Base-by-base conservation (phyloP, 2,888 invertebrate genomes). In the Synergus itoensis region DNA sequence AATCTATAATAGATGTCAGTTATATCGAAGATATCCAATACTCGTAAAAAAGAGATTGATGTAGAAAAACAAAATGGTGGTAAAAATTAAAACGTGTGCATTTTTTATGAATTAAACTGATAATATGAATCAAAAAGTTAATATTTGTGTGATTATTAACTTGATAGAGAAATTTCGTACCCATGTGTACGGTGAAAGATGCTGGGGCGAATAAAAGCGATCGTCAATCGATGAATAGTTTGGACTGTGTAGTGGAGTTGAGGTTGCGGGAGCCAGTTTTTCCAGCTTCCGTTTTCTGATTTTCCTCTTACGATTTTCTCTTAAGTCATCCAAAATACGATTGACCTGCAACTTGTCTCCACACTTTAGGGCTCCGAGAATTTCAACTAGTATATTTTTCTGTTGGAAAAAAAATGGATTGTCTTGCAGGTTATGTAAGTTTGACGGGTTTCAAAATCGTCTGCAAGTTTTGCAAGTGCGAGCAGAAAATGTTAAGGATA, bases 241-340 rank as follows among this genome's bases (percentile, higher is more conserved):
- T 16, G 89, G 87, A 81, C 88, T 89, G 60, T 87, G 87, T 43
- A 87, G 81, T 16, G 89, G 87, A 43, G 89, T 88, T 77, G 89
- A 87, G 69, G 87, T 85, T 81, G 84, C 81, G 45, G 78, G 63
- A 65, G 79, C 77, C 73, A 69, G 53, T 21, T 83, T 82, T 43
- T 80, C 79, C 36, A 73, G 64, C 73, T 84, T 81, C 9, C 77
- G 18, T 41, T 77, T 73, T 43, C 82, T 84, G 9, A 81, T 78
- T 77, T 89, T 87, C 77, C 89, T 90, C 80, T 91, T 91, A 4
- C 91, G 89, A 53, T 85, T 90, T 73, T 90, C 88, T 79, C 88
- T 90, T 60, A 89, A 78, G 78, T 90, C 89, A 16, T 86, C 86
- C 73, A 91, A 84, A 67, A 91, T 78, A 60, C 83, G 86, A 57